Conservation (phyloP, 2,888 invertebrate genomes). For the Andricus curvator region DNA sequence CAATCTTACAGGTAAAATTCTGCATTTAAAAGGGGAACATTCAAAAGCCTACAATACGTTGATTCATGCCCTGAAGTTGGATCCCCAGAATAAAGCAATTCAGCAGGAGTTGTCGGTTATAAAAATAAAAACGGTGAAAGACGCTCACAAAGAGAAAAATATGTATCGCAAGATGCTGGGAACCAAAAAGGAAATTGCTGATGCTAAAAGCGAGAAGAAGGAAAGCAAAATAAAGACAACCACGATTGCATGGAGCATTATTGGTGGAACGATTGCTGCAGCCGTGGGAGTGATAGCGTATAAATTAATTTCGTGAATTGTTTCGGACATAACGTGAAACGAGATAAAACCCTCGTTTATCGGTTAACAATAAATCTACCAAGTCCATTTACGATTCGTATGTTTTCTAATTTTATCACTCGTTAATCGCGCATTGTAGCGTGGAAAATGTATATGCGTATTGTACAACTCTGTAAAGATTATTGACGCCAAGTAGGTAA, state of each 20-base stretch:
- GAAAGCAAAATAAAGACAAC: slow-evolving; percentile 62
- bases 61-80: slow-evolving; percentile 82
- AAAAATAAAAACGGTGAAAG: slow-evolving; percentile 80
- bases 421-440: neutral
- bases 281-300: slow-evolving; percentile 88
- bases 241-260: slow-evolving; percentile 84
- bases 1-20: slow-evolving; percentile 79
- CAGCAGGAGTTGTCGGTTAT: slow-evolving; percentile 81
- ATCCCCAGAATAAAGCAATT: slow-evolving; percentile 83
- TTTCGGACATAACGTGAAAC: neutral
- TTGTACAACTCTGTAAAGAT: neutral
- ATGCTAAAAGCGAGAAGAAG: slow-evolving; percentile 42
- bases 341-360: neutral
- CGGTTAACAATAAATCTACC: neutral
- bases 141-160: slow-evolving; percentile 81
- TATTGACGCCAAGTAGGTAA: neutral
- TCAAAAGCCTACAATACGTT: slow-evolving; percentile 85
- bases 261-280: slow-evolving; percentile 84
- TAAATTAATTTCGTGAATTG: slow-evolving; percentile 80
- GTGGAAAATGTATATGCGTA: neutral
- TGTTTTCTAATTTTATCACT: neutral
- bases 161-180: slow-evolving; percentile 85
- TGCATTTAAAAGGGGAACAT: slow-evolving; percentile 85
- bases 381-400: neutral
- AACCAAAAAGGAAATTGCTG: slow-evolving; percentile 50